Evolutionary conservation across 2,113 vertebrate genomes (phyloP).

Genomic region (Xiphophorus couchianus): DNA sequence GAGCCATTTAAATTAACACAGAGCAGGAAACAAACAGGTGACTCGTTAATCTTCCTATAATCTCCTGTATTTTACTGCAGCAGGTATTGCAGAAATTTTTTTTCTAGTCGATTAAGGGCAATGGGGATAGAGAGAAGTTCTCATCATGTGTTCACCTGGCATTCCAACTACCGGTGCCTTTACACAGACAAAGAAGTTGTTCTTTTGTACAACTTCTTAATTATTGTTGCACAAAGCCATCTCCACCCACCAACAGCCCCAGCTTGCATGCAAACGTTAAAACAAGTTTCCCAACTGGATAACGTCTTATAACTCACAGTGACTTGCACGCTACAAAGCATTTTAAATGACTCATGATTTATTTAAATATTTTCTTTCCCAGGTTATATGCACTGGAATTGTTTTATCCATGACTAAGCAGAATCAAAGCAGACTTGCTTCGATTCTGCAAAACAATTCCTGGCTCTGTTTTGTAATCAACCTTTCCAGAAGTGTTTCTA

Average conservation of each 20-base stretch:
- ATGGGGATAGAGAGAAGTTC: neutral
- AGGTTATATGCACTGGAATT: neutral
- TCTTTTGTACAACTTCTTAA: neutral
- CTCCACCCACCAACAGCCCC: no score
- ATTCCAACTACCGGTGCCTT: neutral
- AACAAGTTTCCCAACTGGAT: neutral
- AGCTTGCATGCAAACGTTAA: neutral
- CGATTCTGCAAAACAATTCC: neutral
- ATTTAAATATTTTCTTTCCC: neutral
- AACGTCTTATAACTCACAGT: neutral
- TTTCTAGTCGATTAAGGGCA: neutral
- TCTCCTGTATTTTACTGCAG: neutral
- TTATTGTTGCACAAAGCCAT: no score
- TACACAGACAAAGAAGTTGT: neutral
- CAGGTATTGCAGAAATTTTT: neutral
- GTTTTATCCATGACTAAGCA: neutral
- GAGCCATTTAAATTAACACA: neutral
- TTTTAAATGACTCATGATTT: neutral
- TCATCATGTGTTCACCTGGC: neutral
- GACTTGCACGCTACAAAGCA: neutral
- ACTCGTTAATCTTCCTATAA: neutral
- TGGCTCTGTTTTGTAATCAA: neutral
- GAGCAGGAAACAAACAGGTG: neutral
- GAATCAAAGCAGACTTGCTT: neutral
- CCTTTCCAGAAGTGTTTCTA: neutral